Evolutionary conservation across 2,113 vertebrate genomes (phyloP).

Genomic region (Cyanistes caeruleus): DNA sequence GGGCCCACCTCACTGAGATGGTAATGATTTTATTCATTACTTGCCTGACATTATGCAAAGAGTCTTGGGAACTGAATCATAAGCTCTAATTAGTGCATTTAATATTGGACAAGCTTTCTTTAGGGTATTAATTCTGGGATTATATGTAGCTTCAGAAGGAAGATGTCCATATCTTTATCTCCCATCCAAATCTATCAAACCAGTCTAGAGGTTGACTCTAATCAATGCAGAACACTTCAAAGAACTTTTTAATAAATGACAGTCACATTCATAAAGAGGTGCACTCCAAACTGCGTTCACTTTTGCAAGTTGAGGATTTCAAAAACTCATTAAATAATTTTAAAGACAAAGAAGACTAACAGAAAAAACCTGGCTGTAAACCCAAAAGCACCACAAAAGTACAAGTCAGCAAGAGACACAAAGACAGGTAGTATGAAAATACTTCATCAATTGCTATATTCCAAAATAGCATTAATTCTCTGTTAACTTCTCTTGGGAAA

Average conservation of each 20-base stretch:
- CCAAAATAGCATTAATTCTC: neutral
- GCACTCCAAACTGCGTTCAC: neutral
- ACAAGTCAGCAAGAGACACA: neutral
- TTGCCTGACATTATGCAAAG: neutral
- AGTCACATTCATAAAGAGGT: neutral
- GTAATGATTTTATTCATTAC: neutral
- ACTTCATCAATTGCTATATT: neutral
- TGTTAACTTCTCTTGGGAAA: neutral
- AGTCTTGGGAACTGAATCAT: neutral
- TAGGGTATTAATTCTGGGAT: neutral
- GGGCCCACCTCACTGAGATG: neutral
- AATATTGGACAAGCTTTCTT: neutral
- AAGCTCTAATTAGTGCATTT: neutral
- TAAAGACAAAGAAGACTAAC: neutral
- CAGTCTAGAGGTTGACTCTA: neutral
- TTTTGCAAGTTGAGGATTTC: neutral
- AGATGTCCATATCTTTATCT: neutral
- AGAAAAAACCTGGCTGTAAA: neutral
- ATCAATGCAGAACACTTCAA: neutral
- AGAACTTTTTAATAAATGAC: neutral
- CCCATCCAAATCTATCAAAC: neutral
- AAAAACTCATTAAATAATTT: neutral
- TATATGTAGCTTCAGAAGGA: neutral
- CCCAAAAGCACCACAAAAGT: neutral
- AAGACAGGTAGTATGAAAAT: neutral